Conservation (phyloP, 2,888 invertebrate genomes). For the Cetonia aurata region DNA sequence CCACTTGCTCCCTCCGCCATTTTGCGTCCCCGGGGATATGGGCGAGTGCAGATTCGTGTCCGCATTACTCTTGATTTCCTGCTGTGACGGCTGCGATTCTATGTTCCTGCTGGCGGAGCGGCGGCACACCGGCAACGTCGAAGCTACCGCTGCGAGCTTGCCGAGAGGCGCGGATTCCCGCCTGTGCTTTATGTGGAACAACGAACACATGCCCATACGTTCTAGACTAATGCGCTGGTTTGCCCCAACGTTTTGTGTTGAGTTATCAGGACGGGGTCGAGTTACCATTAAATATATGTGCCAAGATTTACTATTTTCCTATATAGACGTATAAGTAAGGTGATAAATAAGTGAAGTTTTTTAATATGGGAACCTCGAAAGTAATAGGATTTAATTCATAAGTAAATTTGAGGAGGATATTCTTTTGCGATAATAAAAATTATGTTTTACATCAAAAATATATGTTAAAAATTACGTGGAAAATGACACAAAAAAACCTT, state of each 20-base stretch:
- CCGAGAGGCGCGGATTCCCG: slow-evolving; percentile 6
- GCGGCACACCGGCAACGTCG: slow-evolving; percentile 24
- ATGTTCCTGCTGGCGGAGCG: slow-evolving; percentile 47
- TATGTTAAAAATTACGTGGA: too few species aligned
- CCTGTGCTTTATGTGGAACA: slow-evolving; percentile 26
- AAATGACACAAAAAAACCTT: too few species aligned
- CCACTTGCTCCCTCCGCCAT: slow-evolving; percentile 61
- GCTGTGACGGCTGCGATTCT: slow-evolving; percentile 65
- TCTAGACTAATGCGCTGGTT: slow-evolving; percentile 27
- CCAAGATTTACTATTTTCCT: slow-evolving; percentile 8
- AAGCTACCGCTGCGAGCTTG: slow-evolving; percentile 15
- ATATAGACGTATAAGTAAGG: background rate
- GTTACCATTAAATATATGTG: slow-evolving; percentile 12
- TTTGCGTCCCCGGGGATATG: slow-evolving; percentile 65
- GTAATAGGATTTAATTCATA: too few species aligned
- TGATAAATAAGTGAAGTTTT: slow-evolving; percentile 10
- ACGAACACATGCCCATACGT: slow-evolving; percentile 22
- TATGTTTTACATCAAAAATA: too few species aligned
- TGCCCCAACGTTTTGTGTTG: slow-evolving; percentile 11
- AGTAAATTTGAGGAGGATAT: too few species aligned
- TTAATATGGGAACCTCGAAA: background rate
- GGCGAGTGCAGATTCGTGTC: slow-evolving; percentile 75
- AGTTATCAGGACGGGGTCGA: background rate
- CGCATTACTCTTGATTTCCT: slow-evolving; percentile 77
- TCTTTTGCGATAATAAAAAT: too few species aligned